Evolutionary conservation across 2,113 vertebrate species (phyloP).

Genomic region (Sinocyclocheilus anshuiensis): DNA sequence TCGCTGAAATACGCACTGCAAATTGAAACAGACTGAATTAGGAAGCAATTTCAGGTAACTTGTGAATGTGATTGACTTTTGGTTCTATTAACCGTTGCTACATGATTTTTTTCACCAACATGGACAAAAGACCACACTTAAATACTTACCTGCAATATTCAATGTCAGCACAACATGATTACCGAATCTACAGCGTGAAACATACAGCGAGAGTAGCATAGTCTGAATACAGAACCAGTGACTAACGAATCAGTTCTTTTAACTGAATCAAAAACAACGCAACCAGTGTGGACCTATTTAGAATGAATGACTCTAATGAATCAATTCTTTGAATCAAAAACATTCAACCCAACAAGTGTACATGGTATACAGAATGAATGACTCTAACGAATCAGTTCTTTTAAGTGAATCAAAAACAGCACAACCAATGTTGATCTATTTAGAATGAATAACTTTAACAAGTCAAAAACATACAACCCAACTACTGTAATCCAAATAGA

Average conservation of each 20-base stretch:
- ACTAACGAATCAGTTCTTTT: not conserved
- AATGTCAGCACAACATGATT: not conserved
- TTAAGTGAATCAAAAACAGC: not conserved
- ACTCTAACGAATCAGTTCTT: not conserved
- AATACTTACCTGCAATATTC: not conserved
- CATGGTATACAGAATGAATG: no score
- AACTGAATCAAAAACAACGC: not conserved
- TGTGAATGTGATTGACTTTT: not conserved
- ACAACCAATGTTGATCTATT: no score
- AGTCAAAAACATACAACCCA: no score
- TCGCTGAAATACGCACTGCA: not conserved
- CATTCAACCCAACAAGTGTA: no score
- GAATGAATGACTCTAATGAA: not conserved
- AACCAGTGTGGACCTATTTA: not conserved
- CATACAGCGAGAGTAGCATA: not conserved
- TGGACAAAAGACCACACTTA: not conserved
- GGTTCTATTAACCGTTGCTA: not conserved
- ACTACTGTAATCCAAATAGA: no score
- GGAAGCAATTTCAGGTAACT: not conserved
- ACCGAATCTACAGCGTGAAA: not conserved
- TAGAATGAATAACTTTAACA: not conserved
- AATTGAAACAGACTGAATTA: not conserved
- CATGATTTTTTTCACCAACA: not conserved
- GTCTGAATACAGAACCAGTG: not conserved
- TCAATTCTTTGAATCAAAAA: not conserved